Conservation (phyloP, 2,888 invertebrate genomes). For the Oscheius myriophilus region DNA sequence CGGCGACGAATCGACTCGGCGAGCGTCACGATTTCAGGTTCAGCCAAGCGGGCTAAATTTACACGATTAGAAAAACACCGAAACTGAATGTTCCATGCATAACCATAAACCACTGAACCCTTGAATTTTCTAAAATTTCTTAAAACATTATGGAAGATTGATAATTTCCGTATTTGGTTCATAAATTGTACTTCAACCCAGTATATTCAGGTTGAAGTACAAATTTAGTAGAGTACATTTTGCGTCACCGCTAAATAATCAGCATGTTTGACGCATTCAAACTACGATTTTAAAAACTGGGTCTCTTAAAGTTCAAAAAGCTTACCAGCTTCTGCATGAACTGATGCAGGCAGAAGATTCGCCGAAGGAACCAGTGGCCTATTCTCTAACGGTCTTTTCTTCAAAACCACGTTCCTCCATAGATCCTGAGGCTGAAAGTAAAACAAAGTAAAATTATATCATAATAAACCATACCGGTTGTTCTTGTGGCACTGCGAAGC, state of each 20-base stretch:
- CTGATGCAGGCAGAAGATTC: conserved; percentile 31
- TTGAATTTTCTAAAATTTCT: no score
- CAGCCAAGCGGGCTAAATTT: conserved; percentile 22
- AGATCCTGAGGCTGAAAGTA: conserved; percentile 32
- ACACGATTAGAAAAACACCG: background rate
- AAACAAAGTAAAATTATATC: background rate
- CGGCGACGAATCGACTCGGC: conserved; percentile 41
- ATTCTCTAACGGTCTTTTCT: conserved; percentile 32
- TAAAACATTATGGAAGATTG: no score
- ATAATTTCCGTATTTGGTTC: no score
- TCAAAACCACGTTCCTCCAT: conserved; percentile 36
- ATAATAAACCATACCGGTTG: conserved; percentile 5
- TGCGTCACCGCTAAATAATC: no score
- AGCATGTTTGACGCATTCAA: no score
- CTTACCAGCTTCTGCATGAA: conserved; percentile 30
- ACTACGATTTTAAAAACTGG: no score
- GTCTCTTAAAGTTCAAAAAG: no score
- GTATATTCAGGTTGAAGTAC: no score
- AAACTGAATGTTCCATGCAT: background rate
- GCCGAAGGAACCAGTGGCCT: conserved; percentile 30
- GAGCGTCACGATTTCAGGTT: conserved; percentile 36
- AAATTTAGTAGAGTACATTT: no score
- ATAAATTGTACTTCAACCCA: no score
- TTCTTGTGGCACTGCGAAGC: conserved; percentile 41
- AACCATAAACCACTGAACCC: no score